phyloP scores from a whole-genome alignment of 2,888 invertebrate genomes.

The Coecobrya sp. region DNA sequence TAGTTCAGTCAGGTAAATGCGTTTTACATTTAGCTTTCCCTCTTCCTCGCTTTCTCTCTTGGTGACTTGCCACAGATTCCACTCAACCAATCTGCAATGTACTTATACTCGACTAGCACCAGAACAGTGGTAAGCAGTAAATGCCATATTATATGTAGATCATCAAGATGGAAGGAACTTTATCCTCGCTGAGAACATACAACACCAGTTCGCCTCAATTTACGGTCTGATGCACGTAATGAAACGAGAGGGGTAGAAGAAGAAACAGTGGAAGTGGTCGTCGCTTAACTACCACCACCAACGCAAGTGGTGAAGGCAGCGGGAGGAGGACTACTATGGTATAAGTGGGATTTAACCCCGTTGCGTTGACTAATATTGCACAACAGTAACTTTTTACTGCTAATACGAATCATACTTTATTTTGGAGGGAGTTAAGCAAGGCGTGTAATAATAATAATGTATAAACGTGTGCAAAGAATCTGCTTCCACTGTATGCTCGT shows the following conservation, averaged over 20 bases:
- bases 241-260: slow-evolving; percentile 45
- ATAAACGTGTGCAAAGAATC: background rate
- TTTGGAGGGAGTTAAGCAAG: background rate
- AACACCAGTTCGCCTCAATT: slow-evolving; percentile 56
- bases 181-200: slow-evolving; percentile 20
- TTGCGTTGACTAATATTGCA: slow-evolving; percentile 50
- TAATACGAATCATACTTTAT: slow-evolving; percentile 54
- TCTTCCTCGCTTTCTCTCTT: slow-evolving; percentile 5
- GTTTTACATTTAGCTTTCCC: slow-evolving; percentile 7
- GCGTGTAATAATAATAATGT: background rate
- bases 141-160: slow-evolving; percentile 32
- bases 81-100: slow-evolving; percentile 16
- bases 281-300: background rate
- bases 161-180: slow-evolving; percentile 22
- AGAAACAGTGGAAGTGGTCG: slow-evolving; percentile 11
- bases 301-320: background rate
- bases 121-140: background rate
- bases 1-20: slow-evolving; percentile 62
- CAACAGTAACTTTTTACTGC: slow-evolving; percentile 53
- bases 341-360: slow-evolving; percentile 58
- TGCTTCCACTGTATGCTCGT: background rate
- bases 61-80: slow-evolving; percentile 54
- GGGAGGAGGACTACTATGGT: background rate
- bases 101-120: background rate
- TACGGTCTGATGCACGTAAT: slow-evolving; percentile 63